phyloP scores from a whole-genome alignment of 2,113 vertebrate species.

The Oreocharis arfaki region DNA sequence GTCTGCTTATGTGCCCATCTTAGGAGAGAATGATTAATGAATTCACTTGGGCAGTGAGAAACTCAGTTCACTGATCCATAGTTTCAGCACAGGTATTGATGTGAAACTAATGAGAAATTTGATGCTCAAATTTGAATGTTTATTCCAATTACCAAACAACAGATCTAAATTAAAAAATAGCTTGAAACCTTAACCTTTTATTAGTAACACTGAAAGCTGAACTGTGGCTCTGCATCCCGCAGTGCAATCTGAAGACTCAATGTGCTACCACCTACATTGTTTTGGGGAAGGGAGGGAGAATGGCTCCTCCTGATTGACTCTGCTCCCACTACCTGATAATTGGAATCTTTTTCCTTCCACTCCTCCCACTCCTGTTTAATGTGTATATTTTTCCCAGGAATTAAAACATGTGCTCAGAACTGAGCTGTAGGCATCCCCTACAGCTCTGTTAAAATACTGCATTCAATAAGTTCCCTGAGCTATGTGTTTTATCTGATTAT shows the following conservation, averaged over 20 bases:
- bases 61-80: slow-evolving; percentile 81
- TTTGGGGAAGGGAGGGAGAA: background rate
- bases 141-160: slow-evolving; percentile 84
- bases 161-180: slow-evolving; percentile 76
- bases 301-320: slow-evolving; percentile 15
- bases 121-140: slow-evolving; percentile 84
- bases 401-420: background rate
- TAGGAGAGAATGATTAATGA: slow-evolving; percentile 84
- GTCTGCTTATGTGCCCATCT: slow-evolving; percentile 74
- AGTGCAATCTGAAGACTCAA: background rate
- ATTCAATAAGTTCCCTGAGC: background rate
- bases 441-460: slow-evolving; percentile 16
- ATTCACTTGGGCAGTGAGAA: slow-evolving; percentile 81
- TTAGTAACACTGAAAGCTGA: slow-evolving; percentile 42
- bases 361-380: background rate
- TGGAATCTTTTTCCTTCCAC: background rate
- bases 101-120: slow-evolving; percentile 87
- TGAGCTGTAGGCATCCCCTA: slow-evolving; percentile 36
- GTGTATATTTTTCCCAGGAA: background rate
- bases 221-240: background rate
- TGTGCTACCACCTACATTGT: background rate
- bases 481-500: background rate
- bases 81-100: slow-evolving; percentile 81
- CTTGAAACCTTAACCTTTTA: slow-evolving; percentile 75
- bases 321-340: slow-evolving; percentile 7